Evolutionary conservation across 2,113 vertebrate species (phyloP), one percentile per base, ranked within the genome.

Genomic region (Cavia aperea): DNA sequence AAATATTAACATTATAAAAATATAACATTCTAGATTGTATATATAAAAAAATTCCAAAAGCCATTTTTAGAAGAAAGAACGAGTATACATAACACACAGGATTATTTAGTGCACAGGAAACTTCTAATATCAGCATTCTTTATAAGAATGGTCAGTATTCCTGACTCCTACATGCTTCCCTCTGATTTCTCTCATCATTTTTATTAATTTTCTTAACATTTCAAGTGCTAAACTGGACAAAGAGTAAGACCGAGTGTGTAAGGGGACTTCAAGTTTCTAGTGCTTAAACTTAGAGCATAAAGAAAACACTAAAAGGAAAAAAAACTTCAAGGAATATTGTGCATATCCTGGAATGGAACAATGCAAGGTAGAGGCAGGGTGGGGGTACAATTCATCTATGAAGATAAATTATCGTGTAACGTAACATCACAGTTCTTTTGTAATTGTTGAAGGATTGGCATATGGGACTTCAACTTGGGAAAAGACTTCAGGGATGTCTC

Each of bases 1-100:
- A 87, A 91, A 88, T 46, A 79, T 10, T 91, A 79, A 46, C 18
- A 49, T 72, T 81, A 62, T 39, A 56, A 95, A 94, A 96, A 77
- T 12, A 36, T 51, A 29, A 88, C 39, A 60, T 9, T 24, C 9
- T 49, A 90, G 68, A 12, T 84, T 58, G 3, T 43, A 43, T 9
- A 81, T 15, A 29, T 54, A 7, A 88, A 49, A 82, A 81, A 54
- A 31, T 77, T 68, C 23, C 58, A 23, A 81, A 56, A 72, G 39
- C 11, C n/a, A 56, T 36, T 85, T 60, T 94, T 58, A 93, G 51
- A 68, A 90, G 14, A 94, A 93, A 70, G 10, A n/a, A 3, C 1
- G 84, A 94, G 6, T 63, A 84, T 60, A 88, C 85, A 83, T 46
- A 86, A 75, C 2, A 33, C 4, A 49, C 89, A 68, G 56, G 14